Evolutionary conservation across 2,888 invertebrate species (phyloP).

Genomic region (Brassicogethes aeneus): DNA sequence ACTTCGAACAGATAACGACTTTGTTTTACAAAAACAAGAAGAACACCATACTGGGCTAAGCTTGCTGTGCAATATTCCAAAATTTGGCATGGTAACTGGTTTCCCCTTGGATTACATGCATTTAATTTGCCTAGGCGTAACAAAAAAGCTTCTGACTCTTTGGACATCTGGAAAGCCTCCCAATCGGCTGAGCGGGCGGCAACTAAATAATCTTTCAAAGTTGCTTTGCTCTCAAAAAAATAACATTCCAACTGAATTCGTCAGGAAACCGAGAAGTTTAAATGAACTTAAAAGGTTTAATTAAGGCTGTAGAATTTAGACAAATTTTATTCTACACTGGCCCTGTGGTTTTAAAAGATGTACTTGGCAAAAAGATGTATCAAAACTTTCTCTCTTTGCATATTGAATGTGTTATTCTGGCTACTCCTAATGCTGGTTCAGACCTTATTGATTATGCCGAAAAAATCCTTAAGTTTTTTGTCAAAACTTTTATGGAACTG

Average conservation of each 20-base stretch:
- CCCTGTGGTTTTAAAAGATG: slow-evolving; percentile 8
- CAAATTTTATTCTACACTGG: slow-evolving; percentile 14
- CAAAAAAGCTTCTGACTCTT: slow-evolving; percentile 11
- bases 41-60: slow-evolving; percentile 8
- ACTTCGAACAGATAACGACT: slow-evolving; percentile 8
- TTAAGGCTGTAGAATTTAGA: slow-evolving; percentile 15
- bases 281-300: slow-evolving; percentile 12
- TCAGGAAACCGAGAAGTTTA: slow-evolving; percentile 13
- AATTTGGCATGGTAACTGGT: slow-evolving; percentile 19
- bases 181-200: slow-evolving; percentile 4
- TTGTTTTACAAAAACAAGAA: slow-evolving; percentile 4
- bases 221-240: slow-evolving; percentile 5
- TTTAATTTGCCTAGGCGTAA: slow-evolving; percentile 16
- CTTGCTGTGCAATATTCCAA: no score
- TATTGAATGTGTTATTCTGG: no score
- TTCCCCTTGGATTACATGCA: slow-evolving; percentile 24
- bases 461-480: slow-evolving; percentile 10
- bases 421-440: background rate
- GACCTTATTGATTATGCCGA: slow-evolving; percentile 14
- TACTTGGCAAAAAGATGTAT: background rate
- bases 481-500: slow-evolving; percentile 8
- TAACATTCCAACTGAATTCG: slow-evolving; percentile 13
- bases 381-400: slow-evolving; percentile 3
- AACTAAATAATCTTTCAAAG: slow-evolving; percentile 4
- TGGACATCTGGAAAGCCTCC: slow-evolving; percentile 9